A percentile compares a stretch with the other conserved stretches of the same genome.
Conservation (phyloP, 2,888 invertebrate genomes). For the Meliscaeva auricollis region DNA sequence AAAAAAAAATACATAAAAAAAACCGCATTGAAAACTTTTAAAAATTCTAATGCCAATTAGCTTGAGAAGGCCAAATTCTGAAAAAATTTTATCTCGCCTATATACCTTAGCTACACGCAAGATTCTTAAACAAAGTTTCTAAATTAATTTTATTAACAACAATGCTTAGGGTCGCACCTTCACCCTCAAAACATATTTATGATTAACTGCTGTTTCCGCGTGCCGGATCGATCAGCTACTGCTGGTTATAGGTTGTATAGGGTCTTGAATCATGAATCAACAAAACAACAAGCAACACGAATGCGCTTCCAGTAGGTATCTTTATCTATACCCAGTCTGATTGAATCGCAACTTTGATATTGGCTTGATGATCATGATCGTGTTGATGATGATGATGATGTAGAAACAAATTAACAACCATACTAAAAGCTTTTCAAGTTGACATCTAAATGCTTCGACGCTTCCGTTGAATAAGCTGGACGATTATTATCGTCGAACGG, state of each 20-base stretch:
- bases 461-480: constrained; percentile 59
- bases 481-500: constrained; percentile 58
- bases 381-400: background rate
- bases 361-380: background rate
- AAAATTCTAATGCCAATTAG: constrained; percentile 33
- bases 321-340: background rate
- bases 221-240: background rate
- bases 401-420: constrained; percentile 33
- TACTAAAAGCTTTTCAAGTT: constrained; percentile 55
- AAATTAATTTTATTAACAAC: background rate
- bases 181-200: constrained; percentile 28
- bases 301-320: constrained; percentile 4
- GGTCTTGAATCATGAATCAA: too few relatives aligned
- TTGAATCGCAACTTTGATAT: constrained; percentile 35
- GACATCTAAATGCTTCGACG: constrained; percentile 47
- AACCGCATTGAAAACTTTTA: background rate
- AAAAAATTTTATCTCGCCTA: background rate
- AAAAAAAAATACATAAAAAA: background rate
- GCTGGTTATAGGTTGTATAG: background rate
- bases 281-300: constrained; percentile 2
- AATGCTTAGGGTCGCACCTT: constrained; percentile 27
- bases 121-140: constrained; percentile 8
- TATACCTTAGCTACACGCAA: background rate
- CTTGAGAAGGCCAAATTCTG: constrained; percentile 4
- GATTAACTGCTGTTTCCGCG: constrained; percentile 42